phyloP scores from a whole-genome alignment of 2,888 invertebrate genomes.

The Xanthorhoe designata region DNA sequence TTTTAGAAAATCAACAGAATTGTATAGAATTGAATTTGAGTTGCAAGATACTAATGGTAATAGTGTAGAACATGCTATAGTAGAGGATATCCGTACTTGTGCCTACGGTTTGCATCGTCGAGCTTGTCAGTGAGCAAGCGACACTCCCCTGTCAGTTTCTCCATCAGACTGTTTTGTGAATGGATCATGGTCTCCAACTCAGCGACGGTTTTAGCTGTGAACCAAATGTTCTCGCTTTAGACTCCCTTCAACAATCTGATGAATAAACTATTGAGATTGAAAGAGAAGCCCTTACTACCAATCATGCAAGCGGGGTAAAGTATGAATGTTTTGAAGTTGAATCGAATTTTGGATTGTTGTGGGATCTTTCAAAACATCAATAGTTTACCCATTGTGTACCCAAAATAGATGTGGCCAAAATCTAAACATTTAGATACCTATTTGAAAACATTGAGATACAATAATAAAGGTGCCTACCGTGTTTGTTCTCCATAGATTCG shows the following conservation, averaged over 20 bases:
- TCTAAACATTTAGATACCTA: constrained; percentile 33
- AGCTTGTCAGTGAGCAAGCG: constrained; percentile 95
- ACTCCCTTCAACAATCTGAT: constrained; percentile 84
- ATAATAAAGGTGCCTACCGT: constrained; percentile 87
- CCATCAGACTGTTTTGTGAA: constrained; percentile 96
- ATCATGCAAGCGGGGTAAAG: constrained; percentile 82
- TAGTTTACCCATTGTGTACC: constrained; percentile 79
- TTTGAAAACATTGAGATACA: neutral
- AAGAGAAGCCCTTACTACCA: constrained; percentile 77
- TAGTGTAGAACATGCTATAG: constrained; percentile 66
- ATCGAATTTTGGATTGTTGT: constrained; percentile 43
- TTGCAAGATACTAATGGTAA: constrained; percentile 46
- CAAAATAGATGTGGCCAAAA: constrained; percentile 37
- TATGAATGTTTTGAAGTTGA: constrained; percentile 81
- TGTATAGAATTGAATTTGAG: constrained; percentile 35
- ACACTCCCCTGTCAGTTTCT: constrained; percentile 95
- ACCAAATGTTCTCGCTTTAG: constrained; percentile 83
- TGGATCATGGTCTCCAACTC: constrained; percentile 96
- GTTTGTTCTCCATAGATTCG: constrained; percentile 92
- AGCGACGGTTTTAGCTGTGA: constrained; percentile 94
- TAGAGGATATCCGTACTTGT: constrained; percentile 90
- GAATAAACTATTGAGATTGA: constrained; percentile 88
- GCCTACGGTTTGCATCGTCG: constrained; percentile 94
- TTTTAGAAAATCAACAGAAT: constrained; percentile 44
- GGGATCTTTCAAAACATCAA: constrained; percentile 81